Base-by-base conservation (phyloP, 1,140 invertebrate species). In the Drosophila tropicalis region DNA sequence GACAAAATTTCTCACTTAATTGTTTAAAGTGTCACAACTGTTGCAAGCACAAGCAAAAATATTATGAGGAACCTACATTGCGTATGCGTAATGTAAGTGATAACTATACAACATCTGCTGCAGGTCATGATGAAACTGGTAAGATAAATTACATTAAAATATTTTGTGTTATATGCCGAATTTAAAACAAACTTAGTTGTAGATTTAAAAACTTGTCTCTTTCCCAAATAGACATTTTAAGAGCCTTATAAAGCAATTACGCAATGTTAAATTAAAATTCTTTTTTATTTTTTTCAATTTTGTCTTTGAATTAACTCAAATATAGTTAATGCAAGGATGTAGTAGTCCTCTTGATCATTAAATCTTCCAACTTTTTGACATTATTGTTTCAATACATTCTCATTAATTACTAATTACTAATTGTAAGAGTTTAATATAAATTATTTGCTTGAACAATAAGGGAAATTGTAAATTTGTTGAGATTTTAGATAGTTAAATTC, bases 21-120 rank as follows among this genome's bases (percentile, higher is more conserved):
- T 51, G 56, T 68, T 7, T n/a, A 47, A 12, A 25, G 25, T 47
- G 56, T 19, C 32, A 34, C 19, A 39, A 68, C 12, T 51, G 19
- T n/a, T 39, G 61, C 51, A 66, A 44, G 10, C 15, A 19, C 44
- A 62, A 36, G 5, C 9, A 58, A 22, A 58, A 41, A 10, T 12
- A 13, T 65, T 39, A 29, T 41, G 25, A 25, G 19, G n/a, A 25
- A 22, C 44, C 44, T 1, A 47, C 36, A 17, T n/a, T 69, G 66
- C 76, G 73, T 70, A 72, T 76, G 66, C 73, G 70, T 63, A 76
- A 56, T 56, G 19, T 36, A 1, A 36, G 36, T 1, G 51, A 25
- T 12, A 58, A 58, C 29, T 58, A 58, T n/a, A 10, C 40, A 36
- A 19, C 29, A 13, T 47, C 32, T 12, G 3, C 32, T 4, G 3